Base-by-base conservation (phyloP, 2,888 invertebrate species). In the Brenthis ino region DNA sequence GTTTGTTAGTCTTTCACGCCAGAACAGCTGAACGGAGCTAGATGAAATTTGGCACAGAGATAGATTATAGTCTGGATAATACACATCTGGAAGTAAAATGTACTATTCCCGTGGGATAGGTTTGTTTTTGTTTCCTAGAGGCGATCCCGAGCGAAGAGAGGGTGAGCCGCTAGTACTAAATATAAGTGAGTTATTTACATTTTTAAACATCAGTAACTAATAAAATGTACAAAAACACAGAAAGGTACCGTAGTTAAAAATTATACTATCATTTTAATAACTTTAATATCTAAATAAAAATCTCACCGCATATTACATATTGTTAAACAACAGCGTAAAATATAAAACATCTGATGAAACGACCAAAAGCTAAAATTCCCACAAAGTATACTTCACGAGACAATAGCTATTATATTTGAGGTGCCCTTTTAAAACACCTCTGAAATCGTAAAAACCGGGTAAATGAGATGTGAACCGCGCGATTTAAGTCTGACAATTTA, bases 401-500 rank as follows among this genome's bases (percentile, higher is more conserved):
- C 66, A 67, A 69, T 69, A 60, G 51, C 61, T 64, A 56, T 67
- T 71, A 67, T 60, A 50, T 71, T 68, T 51, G 63, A 65, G 64
- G 20, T 64, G 61, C 57, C 57, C 64, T 64, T 71, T 70, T 71
- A 58, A 69, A 69, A 75, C 75, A 77, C 72, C 76, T 72, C 71
- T 72, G 76, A 73, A 82, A 82, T 82, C 80, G 80, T 86, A 85
- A 85, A 85, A 88, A 85, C 80, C 75, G 77, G 78, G 80, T 81
- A 85, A 87, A 87, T 88, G 86, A 87, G 85, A 86, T 87, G 86
- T 85, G 85, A 87, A 85, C 84, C 83, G 74, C 77, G 80, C 84
- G 82, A 86, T 87, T 88, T 83, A 80, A 85, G 82, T 81, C 82
- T 76, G 80, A 82, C 82, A 85, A 88, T 87, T 87, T 83, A 79